A percentile compares a stretch with the other conserved stretches of the same genome.
Conservation (phyloP, 2,113 vertebrate genomes). For the Piaya cayana region DNA sequence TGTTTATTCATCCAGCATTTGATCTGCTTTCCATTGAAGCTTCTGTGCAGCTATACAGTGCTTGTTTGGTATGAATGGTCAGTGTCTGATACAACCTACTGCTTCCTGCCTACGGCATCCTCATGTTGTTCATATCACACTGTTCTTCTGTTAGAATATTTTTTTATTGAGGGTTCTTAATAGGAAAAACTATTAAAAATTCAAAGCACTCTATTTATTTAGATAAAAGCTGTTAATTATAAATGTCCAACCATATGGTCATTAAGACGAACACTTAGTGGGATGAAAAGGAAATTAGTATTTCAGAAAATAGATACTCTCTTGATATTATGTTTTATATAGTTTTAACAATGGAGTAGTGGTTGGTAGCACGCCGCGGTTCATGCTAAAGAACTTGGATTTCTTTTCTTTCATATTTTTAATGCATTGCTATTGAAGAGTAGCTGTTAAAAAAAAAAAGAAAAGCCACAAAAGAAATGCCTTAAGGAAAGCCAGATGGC, state of each 20-base stretch:
- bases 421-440: slow-evolving; percentile 46
- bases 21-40: not conserved
- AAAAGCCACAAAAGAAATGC: slow-evolving; percentile 10
- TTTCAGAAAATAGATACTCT: slow-evolving; percentile 28
- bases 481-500: slow-evolving; percentile 69
- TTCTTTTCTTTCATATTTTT: slow-evolving; percentile 37
- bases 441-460: not conserved
- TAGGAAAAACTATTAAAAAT: slow-evolving; percentile 40
- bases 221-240: slow-evolving; percentile 74
- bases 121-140: not conserved
- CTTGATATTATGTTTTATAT: slow-evolving; percentile 14
- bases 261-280: not conserved
- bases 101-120: not conserved
- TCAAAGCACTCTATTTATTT: slow-evolving; percentile 63
- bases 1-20: not conserved
- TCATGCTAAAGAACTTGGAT: slow-evolving; percentile 3
- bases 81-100: not conserved
- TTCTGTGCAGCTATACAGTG: not conserved
- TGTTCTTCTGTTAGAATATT: not conserved
- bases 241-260: slow-evolving; percentile 68
- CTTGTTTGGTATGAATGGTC: not conserved
- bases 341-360: slow-evolving; percentile 34
- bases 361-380: slow-evolving; percentile 19
- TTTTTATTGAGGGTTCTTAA: slow-evolving; percentile 2
- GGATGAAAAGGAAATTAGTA: slow-evolving; percentile 19